Evolutionary conservation across 2,888 invertebrate genomes (phyloP), one percentile per base, ranked within the genome.

Genomic region (Chymomyza caudatula): DNA sequence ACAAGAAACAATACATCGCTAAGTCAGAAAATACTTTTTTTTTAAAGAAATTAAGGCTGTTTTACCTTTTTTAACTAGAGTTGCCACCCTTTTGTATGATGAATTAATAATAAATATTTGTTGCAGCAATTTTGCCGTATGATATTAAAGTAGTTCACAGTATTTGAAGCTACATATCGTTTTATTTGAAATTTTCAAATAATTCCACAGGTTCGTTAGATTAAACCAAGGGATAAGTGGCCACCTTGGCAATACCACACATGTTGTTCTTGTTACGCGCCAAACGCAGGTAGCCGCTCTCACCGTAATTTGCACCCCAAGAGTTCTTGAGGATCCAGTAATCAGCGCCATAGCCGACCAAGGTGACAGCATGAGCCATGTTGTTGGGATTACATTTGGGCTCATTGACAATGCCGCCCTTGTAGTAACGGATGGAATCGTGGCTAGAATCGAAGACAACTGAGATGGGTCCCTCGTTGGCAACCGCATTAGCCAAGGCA

Each of bases 271-370:
- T 55, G 2, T 44, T 52, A 11, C 62, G 94, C 0, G 96, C 93
- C 95, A 98, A 97, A 0, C 97, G 92, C 0, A 97, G 93, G 86
- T 97, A 98, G 0, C 97, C 97, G 88, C 96, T 96, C 87, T 97
- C 97, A n/a, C 97, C 97, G 97, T 97, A 97, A 88, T 96, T 93
- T 84, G 96, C 97, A 0, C 97, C 97, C 97, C 97, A 98, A 0
- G 97, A 97, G 91, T 97, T 98, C 91, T 97, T 97, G 5, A 98
- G 90, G 52, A 97, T 91, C 97, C 97, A 98, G 90, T 96, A 98
- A 60, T 93, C 93, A 84, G 95, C 92, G 0, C 95, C 96, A 78
- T 63, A 67, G 15, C 67, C 67, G 8, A 51, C 23, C 8, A 69
- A 4, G 0, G 55, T 15, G 5, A 69, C 4, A 3, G 11, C 15